Conservation (phyloP, 2,888 invertebrate genomes). For the Diachrysia chrysitis region DNA sequence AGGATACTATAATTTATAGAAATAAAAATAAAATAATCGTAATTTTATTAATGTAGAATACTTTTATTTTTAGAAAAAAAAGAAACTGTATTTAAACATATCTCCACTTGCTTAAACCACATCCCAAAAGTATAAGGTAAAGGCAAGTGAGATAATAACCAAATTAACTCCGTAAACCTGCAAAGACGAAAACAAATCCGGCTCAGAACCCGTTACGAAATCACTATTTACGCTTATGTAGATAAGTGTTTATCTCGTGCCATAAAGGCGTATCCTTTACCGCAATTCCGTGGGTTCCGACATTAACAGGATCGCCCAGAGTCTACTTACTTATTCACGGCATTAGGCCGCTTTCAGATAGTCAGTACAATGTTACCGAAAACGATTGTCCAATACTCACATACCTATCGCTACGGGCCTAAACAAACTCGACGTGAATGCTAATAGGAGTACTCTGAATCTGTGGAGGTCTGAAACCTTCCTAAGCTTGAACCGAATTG, state of each 20-base stretch:
- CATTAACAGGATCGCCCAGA: constrained; percentile 55
- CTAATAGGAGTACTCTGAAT: constrained; percentile 44
- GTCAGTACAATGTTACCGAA: constrained; percentile 53
- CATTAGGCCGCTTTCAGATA: constrained; percentile 59
- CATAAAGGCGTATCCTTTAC: constrained; percentile 50
- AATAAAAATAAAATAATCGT: too few species aligned
- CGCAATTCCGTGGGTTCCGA: constrained; percentile 43
- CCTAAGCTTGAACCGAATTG: too few species aligned
- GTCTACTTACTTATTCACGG: constrained; percentile 64
- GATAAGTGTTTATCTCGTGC: constrained; percentile 56
- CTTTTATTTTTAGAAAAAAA: too few species aligned
- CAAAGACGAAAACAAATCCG: constrained; percentile 51
- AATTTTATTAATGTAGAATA: too few species aligned
- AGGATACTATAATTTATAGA: too few species aligned
- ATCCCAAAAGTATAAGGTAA: neutral
- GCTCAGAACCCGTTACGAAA: constrained; percentile 44
- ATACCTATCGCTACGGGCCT: constrained; percentile 45
- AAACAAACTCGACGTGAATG: constrained; percentile 59
- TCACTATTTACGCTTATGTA: constrained; percentile 58
- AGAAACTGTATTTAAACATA: too few species aligned
- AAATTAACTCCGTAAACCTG: constrained; percentile 41
- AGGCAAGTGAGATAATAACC: constrained; percentile 14
- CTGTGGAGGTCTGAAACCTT: constrained; percentile 14
- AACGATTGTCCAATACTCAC: constrained; percentile 51
- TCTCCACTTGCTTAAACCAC: too few species aligned